Evolutionary conservation across 2,113 vertebrate genomes (phyloP).

Genomic region (Takifugu flavidus): DNA sequence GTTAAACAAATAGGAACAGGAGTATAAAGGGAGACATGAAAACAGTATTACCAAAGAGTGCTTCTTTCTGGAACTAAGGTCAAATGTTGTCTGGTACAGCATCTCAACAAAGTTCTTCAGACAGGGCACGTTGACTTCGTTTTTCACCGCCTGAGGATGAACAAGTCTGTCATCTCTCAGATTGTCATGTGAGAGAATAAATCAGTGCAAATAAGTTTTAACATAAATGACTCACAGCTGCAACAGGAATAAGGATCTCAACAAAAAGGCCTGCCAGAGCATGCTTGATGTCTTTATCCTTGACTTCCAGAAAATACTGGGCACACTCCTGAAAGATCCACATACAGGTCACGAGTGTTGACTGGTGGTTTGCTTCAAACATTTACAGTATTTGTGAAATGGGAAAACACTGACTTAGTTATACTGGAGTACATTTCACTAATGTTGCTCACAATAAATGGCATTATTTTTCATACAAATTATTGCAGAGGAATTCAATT

Average conservation of each 20-base stretch:
- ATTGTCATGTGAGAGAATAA: not conserved
- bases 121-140: constrained; percentile 99
- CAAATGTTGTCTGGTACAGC: constrained; percentile 99
- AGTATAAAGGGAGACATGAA: not conserved
- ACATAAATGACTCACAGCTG: constrained; percentile 85
- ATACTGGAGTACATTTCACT: too few species aligned
- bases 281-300: constrained; percentile 98
- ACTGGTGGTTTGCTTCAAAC: too few species aligned
- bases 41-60: constrained; percentile 87
- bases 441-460: too few species aligned
- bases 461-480: too few species aligned
- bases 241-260: constrained; percentile 98
- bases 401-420: too few species aligned
- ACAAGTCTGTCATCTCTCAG: not conserved
- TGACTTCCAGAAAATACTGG: constrained; percentile 98
- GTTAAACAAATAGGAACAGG: constrained; percentile 3
- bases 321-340: constrained; percentile 85
- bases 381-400: too few species aligned
- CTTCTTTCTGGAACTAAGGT: constrained; percentile 98
- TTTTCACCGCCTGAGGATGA: constrained; percentile 92
- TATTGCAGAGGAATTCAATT: too few species aligned
- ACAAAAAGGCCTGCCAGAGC: constrained; percentile 97
- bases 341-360: not conserved
- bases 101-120: constrained; percentile 99
- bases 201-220: not conserved